Percentiles rank a stretch among this genome's conserved stretches.
Evolutionary conservation across 2,113 vertebrate genomes (phyloP).

Genomic region (Mesoclemmys tuberculata): DNA sequence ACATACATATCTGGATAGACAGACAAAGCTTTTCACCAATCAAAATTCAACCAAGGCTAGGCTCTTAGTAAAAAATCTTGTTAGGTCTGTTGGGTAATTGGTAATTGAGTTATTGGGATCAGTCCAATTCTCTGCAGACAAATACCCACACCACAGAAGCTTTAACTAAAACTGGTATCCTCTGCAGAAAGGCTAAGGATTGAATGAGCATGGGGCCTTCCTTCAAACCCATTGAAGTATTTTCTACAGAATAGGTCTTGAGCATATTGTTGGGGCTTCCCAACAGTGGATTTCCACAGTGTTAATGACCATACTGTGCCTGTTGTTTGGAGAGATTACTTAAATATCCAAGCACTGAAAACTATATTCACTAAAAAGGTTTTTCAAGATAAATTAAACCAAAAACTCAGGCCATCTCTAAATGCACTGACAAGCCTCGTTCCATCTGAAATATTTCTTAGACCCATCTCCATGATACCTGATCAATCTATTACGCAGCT

Average conservation of each 20-base stretch:
- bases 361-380: neutral
- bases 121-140: neutral
- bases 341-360: neutral
- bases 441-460: neutral
- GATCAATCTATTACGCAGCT: neutral
- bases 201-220: neutral
- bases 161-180: neutral
- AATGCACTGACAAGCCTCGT: fast-evolving
- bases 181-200: neutral
- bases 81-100: neutral
- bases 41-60: neutral
- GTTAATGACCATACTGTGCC: fast-evolving
- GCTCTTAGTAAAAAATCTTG: neutral
- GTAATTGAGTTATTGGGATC: neutral
- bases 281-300: neutral
- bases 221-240: neutral
- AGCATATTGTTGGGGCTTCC: neutral
- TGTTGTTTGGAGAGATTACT: neutral
- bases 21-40: neutral
- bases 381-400: neutral
- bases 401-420: neutral
- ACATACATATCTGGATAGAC: neutral
- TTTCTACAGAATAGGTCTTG: neutral
- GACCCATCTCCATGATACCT: neutral
- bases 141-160: neutral